phyloP scores from a whole-genome alignment of 1,140 invertebrate species.

The Drosophila chauvacae region DNA sequence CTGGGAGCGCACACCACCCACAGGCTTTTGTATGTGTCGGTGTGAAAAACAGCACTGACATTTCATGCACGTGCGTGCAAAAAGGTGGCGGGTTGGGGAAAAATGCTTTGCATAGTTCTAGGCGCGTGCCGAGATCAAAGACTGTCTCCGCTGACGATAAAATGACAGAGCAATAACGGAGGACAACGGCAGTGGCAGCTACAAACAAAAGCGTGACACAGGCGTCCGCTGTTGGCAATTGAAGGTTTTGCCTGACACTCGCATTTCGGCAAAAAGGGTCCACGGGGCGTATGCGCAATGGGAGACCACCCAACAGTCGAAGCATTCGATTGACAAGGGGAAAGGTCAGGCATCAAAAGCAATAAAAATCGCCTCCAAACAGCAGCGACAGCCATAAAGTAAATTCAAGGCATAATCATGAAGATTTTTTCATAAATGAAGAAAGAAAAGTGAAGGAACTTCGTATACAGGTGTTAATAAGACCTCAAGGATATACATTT shows the following conservation, averaged over 20 bases:
- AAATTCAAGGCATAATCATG: conserved; percentile 13
- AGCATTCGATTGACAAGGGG: conserved; percentile 12
- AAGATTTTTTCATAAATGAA: conserved; percentile 10
- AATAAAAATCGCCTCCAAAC: conserved; percentile 55
- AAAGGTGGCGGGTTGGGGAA: conserved; percentile 17
- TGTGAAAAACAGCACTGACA: conserved; percentile 48
- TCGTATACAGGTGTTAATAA: background rate
- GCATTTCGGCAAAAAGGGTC: conserved; percentile 36
- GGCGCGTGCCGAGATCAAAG: conserved; percentile 62
- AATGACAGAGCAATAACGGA: conserved; percentile 73
- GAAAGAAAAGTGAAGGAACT: too few species aligned
- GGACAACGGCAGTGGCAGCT: conserved; percentile 10
- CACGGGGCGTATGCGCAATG: conserved; percentile 65
- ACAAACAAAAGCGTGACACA: conserved; percentile 40
- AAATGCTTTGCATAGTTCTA: conserved; percentile 67
- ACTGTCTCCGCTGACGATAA: conserved; percentile 56
- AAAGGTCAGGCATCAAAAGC: conserved; percentile 53
- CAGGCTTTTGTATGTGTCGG: conserved; percentile 9
- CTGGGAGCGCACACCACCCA: background rate
- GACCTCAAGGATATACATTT: background rate
- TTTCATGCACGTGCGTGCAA: conserved; percentile 62
- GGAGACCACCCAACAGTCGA: conserved; percentile 34
- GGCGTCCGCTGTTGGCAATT: conserved; percentile 58
- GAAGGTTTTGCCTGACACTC: conserved; percentile 63
- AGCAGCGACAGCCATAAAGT: conserved; percentile 21